These are phyloP conservation scores for Oasisia sp. DNA, from an alignment of 2,888 invertebrate species.

Conservation along the genomic window DNA sequence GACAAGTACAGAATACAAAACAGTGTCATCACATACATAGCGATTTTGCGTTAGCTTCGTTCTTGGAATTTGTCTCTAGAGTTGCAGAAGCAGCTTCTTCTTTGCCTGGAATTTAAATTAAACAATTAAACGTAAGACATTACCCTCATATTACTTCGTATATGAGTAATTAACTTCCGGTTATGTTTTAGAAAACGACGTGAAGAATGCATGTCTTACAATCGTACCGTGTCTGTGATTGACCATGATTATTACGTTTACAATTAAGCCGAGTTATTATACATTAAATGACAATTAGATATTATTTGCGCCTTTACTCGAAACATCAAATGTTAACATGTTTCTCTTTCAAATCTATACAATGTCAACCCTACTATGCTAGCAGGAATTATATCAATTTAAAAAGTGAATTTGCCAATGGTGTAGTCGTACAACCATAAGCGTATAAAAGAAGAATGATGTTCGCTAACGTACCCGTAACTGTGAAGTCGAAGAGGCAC, in stretches of 20 bases:
- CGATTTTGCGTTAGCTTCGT: neutral
- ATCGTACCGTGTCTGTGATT: too few species aligned
- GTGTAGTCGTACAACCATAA: neutral
- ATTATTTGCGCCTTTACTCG: too few species aligned
- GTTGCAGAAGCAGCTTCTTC: neutral
- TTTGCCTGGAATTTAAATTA: neutral
- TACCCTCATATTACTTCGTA: neutral
- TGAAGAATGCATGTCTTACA: too few species aligned
- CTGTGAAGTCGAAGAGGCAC: constrained; percentile 22
- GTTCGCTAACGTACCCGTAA: neutral
- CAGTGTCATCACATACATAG: neutral
- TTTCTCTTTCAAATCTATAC: too few species aligned
- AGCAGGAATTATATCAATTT: neutral
- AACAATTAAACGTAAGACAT: neutral
- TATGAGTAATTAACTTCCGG: neutral
- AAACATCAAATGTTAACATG: too few species aligned
- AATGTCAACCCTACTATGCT: too few species aligned
- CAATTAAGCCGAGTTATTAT: too few species aligned
- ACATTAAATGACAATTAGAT: too few species aligned
- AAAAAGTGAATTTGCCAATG: neutral
- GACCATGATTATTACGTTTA: too few species aligned
- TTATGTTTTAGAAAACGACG: neutral
- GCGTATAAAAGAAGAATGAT: neutral
- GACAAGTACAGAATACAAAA: neutral
- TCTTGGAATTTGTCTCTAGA: neutral